Conservation (phyloP, 2,113 vertebrate genomes). For the Toxostoma redivivum region DNA sequence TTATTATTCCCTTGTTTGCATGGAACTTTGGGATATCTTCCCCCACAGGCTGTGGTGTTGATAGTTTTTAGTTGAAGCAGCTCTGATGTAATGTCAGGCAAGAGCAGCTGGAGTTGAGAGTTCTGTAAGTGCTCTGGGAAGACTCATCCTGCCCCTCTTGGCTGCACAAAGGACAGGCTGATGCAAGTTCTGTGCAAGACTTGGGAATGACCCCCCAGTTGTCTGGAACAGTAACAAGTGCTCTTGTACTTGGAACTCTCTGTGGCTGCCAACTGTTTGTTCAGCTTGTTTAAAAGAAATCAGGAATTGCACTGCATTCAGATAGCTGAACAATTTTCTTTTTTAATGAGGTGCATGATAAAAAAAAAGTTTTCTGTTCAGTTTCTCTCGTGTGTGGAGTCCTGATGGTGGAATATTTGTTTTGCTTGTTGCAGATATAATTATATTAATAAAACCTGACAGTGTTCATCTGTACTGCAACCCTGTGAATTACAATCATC, state of each 20-base stretch:
- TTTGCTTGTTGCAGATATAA: constrained; percentile 83
- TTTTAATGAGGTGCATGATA: not conserved
- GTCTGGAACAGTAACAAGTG: not conserved
- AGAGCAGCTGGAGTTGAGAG: not conserved
- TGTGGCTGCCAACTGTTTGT: not conserved
- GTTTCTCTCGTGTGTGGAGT: not conserved
- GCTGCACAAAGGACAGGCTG: not conserved
- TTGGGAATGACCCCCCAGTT: not conserved
- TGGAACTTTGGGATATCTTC: not conserved
- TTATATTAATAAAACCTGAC: constrained; percentile 89
- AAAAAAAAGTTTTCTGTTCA: not conserved
- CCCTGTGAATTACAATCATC: constrained; percentile 89
- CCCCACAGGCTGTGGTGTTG: accelerated
- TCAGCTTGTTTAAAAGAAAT: not conserved
- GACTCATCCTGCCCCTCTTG: not conserved
- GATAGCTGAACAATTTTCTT: not conserved
- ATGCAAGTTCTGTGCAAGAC: constrained; percentile 35
- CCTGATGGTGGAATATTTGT: not conserved
- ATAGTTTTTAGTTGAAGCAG: not conserved
- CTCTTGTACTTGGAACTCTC: not conserved
- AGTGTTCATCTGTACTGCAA: constrained; percentile 97
- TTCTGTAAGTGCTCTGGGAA: not conserved
- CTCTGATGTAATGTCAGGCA: not conserved
- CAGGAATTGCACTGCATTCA: not conserved
- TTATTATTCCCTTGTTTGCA: not conserved